Conservation (phyloP, 1,140 invertebrate species). For the Leucophenga varia region DNA sequence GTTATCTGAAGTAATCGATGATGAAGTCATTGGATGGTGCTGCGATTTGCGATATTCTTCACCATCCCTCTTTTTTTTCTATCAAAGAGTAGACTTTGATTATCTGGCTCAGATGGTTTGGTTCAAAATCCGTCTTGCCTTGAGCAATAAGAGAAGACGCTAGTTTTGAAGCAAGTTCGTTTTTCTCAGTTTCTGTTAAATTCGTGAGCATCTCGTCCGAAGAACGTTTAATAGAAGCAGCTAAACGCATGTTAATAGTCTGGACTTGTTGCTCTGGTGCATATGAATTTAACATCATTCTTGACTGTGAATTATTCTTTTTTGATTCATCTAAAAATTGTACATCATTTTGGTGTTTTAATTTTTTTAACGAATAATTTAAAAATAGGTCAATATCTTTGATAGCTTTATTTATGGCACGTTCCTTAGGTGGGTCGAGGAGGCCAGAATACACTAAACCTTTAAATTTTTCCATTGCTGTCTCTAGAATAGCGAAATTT, state of each 20-base stretch:
- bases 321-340: background rate
- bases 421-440: constrained; percentile 30
- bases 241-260: too few species aligned
- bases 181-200: constrained; percentile 18
- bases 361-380: constrained; percentile 11
- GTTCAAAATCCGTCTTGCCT: constrained; percentile 41
- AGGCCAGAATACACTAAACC: constrained; percentile 40
- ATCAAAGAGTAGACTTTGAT: constrained; percentile 38
- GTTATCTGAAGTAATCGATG: too few species aligned
- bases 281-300: too few species aligned
- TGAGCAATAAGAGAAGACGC: constrained; percentile 38
- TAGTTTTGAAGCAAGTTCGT: constrained; percentile 38
- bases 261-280: too few species aligned
- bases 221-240: too few species aligned
- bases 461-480: constrained; percentile 42
- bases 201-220: too few species aligned
- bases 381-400: constrained; percentile 30
- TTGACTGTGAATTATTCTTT: background rate
- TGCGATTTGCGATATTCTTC: too few species aligned
- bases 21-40: too few species aligned
- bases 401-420: constrained; percentile 34
- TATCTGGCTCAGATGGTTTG: constrained; percentile 39
- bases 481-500: constrained; percentile 41
- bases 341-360: background rate
- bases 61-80: constrained; percentile 34